Conservation (phyloP, 2,797 vertebrate species). For the Propithecus deckenii region DNA sequence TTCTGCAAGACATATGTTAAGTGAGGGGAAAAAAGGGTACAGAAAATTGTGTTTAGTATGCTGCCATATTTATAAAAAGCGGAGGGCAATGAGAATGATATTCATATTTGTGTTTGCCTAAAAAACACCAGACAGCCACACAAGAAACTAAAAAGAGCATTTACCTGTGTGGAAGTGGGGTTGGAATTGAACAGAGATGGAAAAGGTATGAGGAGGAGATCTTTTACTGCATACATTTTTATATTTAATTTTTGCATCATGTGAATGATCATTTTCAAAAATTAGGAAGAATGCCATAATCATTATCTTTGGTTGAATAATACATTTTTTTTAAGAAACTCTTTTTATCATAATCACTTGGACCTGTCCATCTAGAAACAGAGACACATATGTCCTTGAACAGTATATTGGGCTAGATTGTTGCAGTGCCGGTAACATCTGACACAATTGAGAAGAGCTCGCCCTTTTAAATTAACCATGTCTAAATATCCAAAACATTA, state of each 20-base stretch:
- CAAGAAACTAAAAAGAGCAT: background rate
- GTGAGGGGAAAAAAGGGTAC: background rate
- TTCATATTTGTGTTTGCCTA: background rate
- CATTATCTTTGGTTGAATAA: background rate
- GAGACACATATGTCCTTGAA: background rate
- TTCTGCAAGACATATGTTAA: background rate
- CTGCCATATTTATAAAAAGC: background rate
- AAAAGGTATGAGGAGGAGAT: background rate
- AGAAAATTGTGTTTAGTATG: background rate
- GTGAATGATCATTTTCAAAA: background rate
- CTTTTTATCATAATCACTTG: background rate
- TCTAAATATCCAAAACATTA: slow-evolving; percentile 1
- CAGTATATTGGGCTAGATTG: background rate
- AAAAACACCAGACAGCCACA: background rate
- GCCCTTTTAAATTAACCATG: background rate
- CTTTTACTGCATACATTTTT: background rate
- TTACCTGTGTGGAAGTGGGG: background rate
- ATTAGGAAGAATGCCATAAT: background rate
- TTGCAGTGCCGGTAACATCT: background rate
- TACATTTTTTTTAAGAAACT: background rate
- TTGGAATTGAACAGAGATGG: background rate
- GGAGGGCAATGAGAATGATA: background rate
- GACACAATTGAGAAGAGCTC: background rate
- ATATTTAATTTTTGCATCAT: background rate
- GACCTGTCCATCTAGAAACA: background rate